Evolutionary conservation across 1,140 invertebrate species (phyloP), one percentile per base, ranked within the genome.

Genomic region (Cataglyphis hispanica): DNA sequence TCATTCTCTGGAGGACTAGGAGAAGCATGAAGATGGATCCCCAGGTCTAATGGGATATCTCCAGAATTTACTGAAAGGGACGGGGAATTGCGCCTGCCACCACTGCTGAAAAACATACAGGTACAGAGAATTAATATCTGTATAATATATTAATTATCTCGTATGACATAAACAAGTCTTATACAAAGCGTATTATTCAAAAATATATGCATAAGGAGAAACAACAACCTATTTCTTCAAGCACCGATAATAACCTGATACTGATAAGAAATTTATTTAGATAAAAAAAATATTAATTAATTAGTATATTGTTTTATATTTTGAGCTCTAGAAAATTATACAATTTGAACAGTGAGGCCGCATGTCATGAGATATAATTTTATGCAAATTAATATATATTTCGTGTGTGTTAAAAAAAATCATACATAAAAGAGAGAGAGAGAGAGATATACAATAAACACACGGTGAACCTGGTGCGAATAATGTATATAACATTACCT

Each of bases 401-500:
- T 37, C 7, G 6, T 37, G 37, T 37, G 7, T 37, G 7, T 37
- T 37, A 37, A 37, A n/a, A n/a, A n/a, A n/a, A n/a, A 37, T 37
- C 53, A 22, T 22, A 31, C 31, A 3, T 31, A 31, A 31, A 31
- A 19, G 2, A 16, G 16, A 50, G 37, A 37, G 10, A 43, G 40
- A 56, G 6, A 56, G 5, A 25, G 5, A 25, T 5, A 61, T 61
- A 27, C 19, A 2, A 61, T 27, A 61, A 27, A 31, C 22, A 16
- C 13, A 22, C 11, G 22, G 31, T 31, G 25, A 5, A 46, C 0
- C 13, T 46, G 13, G 2, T 16, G 40, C 10, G 40, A 11, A 11
- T 43, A 43, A 43, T 10, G 11, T 43, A 11, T 10, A 43, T 16
- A 27, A 75, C 25, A 53, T 90, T 95, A 98, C 97, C 97, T 97